Conservation (phyloP, 2,888 invertebrate genomes). For the Bedellia somnulentella region DNA sequence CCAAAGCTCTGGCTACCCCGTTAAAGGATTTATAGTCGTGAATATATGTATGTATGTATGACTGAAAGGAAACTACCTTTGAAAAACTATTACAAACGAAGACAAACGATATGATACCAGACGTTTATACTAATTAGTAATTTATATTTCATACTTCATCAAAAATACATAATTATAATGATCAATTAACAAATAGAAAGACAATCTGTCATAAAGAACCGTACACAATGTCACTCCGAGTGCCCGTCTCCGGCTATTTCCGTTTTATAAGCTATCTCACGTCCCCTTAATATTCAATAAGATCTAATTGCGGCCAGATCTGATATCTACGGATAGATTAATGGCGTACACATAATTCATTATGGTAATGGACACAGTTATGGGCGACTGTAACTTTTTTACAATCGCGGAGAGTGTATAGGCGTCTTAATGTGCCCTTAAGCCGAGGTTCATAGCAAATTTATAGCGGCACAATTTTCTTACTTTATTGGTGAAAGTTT, state of each 20-base stretch:
- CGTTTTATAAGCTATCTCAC: slow-evolving; percentile 43
- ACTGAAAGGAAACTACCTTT: no score
- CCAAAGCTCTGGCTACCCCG: no score
- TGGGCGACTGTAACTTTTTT: slow-evolving; percentile 32
- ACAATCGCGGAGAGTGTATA: slow-evolving; percentile 18
- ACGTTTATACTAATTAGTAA: neutral
- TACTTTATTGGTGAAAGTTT: slow-evolving; percentile 5
- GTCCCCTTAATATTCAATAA: slow-evolving; percentile 49
- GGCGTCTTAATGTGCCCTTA: slow-evolving; percentile 7
- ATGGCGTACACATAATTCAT: slow-evolving; percentile 44
- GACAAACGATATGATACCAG: neutral
- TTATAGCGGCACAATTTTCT: slow-evolving; percentile 6
- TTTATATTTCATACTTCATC: neutral
- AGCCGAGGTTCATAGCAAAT: slow-evolving; percentile 6
- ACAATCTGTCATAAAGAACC: neutral
- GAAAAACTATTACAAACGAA: neutral
- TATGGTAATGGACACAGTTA: slow-evolving; percentile 43
- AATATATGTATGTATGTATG: no score
- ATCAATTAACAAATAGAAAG: neutral
- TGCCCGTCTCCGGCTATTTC: slow-evolving; percentile 15
- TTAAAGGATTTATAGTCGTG: no score
- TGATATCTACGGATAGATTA: slow-evolving; percentile 29
- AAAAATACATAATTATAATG: neutral
- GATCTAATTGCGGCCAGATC: slow-evolving; percentile 33
- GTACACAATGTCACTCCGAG: neutral